These are phyloP conservation scores for Dicycla oo DNA, from an alignment of 2,888 invertebrate genomes.

Conservation along the genomic window DNA sequence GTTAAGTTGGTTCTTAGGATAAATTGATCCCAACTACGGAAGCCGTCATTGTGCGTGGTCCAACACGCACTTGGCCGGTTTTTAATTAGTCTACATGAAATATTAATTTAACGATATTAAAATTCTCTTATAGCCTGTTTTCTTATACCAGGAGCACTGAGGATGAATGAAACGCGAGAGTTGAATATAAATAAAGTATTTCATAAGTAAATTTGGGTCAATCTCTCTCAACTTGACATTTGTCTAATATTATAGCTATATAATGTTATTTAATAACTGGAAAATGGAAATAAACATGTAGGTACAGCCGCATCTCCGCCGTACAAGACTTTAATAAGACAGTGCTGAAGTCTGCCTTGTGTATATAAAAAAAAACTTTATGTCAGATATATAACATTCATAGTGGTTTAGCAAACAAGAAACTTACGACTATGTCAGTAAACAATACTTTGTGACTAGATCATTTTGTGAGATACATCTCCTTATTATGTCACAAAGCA, in stretches of 20 bases:
- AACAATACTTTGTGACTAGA: no score
- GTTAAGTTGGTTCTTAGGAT: no score
- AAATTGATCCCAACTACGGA: no score
- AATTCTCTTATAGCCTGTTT: slow-evolving; percentile 23
- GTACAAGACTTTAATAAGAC: neutral
- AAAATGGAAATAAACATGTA: slow-evolving; percentile 8
- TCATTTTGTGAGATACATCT: no score
- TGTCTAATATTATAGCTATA: neutral
- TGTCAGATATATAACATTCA: no score
- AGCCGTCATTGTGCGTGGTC: no score
- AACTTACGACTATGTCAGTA: no score
- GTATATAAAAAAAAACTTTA: no score
- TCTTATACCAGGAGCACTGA: neutral
- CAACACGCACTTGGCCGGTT: no score
- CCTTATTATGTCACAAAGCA: no score
- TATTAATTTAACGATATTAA: slow-evolving; percentile 17
- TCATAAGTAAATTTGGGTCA: slow-evolving; percentile 36
- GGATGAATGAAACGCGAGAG: slow-evolving; percentile 21
- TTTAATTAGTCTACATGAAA: slow-evolving; percentile 5
- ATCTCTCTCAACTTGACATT: slow-evolving; percentile 12
- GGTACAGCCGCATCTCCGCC: neutral
- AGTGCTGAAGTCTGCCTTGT: neutral
- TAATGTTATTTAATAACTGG: neutral
- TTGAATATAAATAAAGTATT: slow-evolving; percentile 47
- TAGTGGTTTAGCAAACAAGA: no score